phyloP scores from a whole-genome alignment of 2,888 invertebrate species.

The Eupithecia tripunctaria region DNA sequence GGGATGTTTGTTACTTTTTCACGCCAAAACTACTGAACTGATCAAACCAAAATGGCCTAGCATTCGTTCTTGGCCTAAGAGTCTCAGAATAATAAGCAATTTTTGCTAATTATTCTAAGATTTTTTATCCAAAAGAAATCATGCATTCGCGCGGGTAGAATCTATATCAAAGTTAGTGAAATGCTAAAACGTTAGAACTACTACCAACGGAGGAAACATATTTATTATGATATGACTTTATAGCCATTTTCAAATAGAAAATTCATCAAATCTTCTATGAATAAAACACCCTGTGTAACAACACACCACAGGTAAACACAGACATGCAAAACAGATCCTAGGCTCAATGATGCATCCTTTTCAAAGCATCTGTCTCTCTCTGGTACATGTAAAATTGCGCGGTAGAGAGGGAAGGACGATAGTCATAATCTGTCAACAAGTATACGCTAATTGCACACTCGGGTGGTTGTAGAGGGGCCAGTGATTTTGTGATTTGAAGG shows the following conservation, averaged over 20 bases:
- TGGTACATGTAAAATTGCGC: constrained; percentile 14
- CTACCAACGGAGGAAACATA: too few relatives aligned
- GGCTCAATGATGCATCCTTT: constrained; percentile 56
- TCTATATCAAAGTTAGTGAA: too few relatives aligned
- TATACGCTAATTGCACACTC: constrained; percentile 71
- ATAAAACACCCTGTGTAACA: constrained; percentile 19
- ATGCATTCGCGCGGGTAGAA: too few relatives aligned
- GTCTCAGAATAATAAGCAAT: too few relatives aligned
- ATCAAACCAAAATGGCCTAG: too few relatives aligned
- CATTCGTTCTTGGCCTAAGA: too few relatives aligned
- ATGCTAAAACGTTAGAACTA: too few relatives aligned
- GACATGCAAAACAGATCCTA: constrained; percentile 41
- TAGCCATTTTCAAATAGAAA: background rate
- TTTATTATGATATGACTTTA: too few relatives aligned
- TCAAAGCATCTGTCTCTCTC: constrained; percentile 50
- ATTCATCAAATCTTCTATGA: background rate
- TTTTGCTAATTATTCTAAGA: too few relatives aligned
- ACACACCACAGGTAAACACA: constrained; percentile 31
- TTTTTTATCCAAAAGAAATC: too few relatives aligned
- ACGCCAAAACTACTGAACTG: too few relatives aligned
- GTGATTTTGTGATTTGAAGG: constrained; percentile 15
- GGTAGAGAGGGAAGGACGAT: constrained; percentile 49
- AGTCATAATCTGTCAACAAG: constrained; percentile 70
- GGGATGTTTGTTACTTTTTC: too few relatives aligned
- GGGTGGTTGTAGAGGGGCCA: constrained; percentile 49